A percentile compares a stretch with the other conserved stretches of the same genome.
Evolutionary conservation across 1,140 invertebrate species (phyloP).

Genomic region (Spodoptera frugiperda): DNA sequence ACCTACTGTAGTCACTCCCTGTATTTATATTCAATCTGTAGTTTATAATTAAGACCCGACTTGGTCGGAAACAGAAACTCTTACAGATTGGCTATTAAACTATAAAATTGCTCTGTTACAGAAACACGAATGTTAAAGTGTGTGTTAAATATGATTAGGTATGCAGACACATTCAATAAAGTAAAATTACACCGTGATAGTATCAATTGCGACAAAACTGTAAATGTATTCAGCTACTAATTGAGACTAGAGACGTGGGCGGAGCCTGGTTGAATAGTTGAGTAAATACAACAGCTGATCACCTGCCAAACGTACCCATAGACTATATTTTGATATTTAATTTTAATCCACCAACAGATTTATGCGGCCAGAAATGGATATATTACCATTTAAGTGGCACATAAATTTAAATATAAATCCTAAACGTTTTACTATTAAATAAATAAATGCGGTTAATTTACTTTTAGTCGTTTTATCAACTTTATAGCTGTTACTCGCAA

Average conservation of each 20-base stretch:
- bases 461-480: not conserved
- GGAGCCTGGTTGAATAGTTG: not conserved
- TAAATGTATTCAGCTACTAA: constrained; percentile 30
- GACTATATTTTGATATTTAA: constrained; percentile 20
- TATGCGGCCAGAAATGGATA: constrained; percentile 16
- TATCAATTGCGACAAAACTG: constrained; percentile 30
- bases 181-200: constrained; percentile 12
- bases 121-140: too few species aligned
- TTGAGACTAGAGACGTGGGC: constrained; percentile 10
- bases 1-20: too few species aligned
- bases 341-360: constrained; percentile 24
- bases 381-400: constrained; percentile 27
- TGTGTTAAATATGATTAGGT: too few species aligned
- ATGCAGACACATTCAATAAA: not conserved
- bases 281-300: constrained; percentile 33
- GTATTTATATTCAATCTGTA: too few species aligned
- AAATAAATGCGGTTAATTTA: constrained; percentile 4
- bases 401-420: constrained; percentile 22
- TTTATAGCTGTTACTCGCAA: too few species aligned
- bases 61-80: too few species aligned
- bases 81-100: too few species aligned
- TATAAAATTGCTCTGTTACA: too few species aligned
- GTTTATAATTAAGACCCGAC: too few species aligned
- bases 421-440: not conserved
- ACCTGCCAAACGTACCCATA: constrained; percentile 8